Evolutionary conservation across 2,113 vertebrate genomes (phyloP), one percentile per base, ranked within the genome.

Genomic region (Neoarius graeffei): DNA sequence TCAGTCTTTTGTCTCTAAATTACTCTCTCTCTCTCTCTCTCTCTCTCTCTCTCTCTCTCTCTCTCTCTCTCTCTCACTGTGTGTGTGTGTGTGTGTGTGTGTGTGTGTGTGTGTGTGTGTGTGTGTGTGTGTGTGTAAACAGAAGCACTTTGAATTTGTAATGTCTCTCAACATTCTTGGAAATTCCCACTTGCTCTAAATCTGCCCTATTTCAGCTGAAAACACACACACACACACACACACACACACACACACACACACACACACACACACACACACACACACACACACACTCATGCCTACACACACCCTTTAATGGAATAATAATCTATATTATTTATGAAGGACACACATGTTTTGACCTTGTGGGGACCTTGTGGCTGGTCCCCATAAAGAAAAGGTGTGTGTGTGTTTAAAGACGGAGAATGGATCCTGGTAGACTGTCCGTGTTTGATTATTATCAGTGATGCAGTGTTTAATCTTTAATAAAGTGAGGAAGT

Each of bases 1-100:
- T 15, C 7, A 42, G 42, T 64, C 35, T 56, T 67, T 48, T 27
- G 48, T 57, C 60, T 86, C 67, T 27, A 52, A 79, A 50, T 25
- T 19, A 23, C 2, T 73, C 77, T 69, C 60, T 85, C 84, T 88
- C 73, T 85, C 81, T 69, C 60, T 69, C 15, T 84, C 76, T 85
- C 64, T 85, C 88, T 81, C 83, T 71, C 79, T 85, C 87, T n/a
- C n/a, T n/a, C n/a, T n/a, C n/a, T n/a, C n/a, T n/a, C n/a, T n/a
- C n/a, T n/a, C n/a, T n/a, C n/a, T n/a, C n/a, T n/a, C n/a, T n/a
- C n/a, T n/a, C n/a, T n/a, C n/a, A n/a, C n/a, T n/a, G n/a, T n/a
- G n/a, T n/a, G n/a, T n/a, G n/a, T n/a, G n/a, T n/a, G n/a, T n/a
- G n/a, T n/a, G n/a, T n/a, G n/a, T n/a, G n/a, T n/a, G n/a, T n/a